These are phyloP conservation scores for Prietella phreatophila DNA, from an alignment of 2,113 vertebrate genomes.

Conservation along the genomic window DNA sequence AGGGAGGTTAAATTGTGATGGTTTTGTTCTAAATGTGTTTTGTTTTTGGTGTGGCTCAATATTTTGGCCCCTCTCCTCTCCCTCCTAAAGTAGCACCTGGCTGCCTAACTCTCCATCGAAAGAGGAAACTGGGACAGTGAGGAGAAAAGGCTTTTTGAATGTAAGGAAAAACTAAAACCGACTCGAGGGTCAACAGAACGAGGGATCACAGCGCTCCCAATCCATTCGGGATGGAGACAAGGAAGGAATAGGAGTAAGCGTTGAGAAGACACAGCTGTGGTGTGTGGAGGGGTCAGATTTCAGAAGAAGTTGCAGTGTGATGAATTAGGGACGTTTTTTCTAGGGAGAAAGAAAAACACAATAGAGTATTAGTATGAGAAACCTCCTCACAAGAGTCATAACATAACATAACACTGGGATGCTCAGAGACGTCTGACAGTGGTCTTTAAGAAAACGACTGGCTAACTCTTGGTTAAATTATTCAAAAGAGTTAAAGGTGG, in stretches of 20 bases:
- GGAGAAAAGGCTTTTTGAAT: slow-evolving; percentile 56
- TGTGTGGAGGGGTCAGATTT: slow-evolving; percentile 35
- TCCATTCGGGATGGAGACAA: slow-evolving; percentile 61
- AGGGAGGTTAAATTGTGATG: slow-evolving; percentile 21
- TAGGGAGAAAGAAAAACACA: slow-evolving; percentile 36
- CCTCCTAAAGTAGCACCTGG: slow-evolving; percentile 52
- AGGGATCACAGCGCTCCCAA: slow-evolving; percentile 54
- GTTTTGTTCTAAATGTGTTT: slow-evolving; percentile 12
- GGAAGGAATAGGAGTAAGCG: slow-evolving; percentile 9
- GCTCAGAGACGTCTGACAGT: neutral
- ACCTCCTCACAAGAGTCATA: slow-evolving; percentile 4
- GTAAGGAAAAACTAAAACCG: slow-evolving; percentile 59
- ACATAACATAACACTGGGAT: slow-evolving; percentile 7
- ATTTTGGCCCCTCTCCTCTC: slow-evolving; percentile 46
- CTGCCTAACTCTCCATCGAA: slow-evolving; percentile 69
- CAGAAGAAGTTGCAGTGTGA: slow-evolving; percentile 14
- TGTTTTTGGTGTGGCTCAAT: slow-evolving; percentile 7
- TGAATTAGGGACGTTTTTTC: slow-evolving; percentile 35
- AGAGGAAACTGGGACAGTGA: slow-evolving; percentile 46
- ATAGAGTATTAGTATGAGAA: slow-evolving; percentile 19
- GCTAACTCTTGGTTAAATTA: slow-evolving; percentile 9
- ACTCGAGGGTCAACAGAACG: slow-evolving; percentile 67
- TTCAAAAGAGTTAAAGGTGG: neutral
- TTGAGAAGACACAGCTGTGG: slow-evolving; percentile 2
- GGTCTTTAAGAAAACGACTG: neutral